Percentiles rank a stretch among this genome's conserved stretches.
phyloP scores from a whole-genome alignment of 2,113 vertebrate species.

The Acinonyx jubatus region DNA sequence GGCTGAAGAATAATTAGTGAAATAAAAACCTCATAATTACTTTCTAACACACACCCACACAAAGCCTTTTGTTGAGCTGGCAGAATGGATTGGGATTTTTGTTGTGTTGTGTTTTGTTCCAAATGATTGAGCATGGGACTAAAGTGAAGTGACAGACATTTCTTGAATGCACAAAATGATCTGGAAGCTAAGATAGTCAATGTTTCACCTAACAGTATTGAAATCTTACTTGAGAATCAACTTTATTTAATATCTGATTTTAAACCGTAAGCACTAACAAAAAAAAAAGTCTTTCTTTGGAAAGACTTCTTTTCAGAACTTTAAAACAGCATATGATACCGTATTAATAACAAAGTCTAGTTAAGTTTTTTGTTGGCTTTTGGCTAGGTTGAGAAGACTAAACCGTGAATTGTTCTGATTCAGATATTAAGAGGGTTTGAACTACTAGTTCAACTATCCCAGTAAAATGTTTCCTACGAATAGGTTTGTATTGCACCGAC shows the following conservation, averaged over 20 bases:
- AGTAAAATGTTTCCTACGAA: neutral
- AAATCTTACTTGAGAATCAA: conserved; percentile 61
- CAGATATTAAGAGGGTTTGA: neutral
- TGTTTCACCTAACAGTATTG: conserved; percentile 33
- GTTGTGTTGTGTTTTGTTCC: conserved; percentile 71
- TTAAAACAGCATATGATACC: neutral
- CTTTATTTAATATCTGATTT: neutral
- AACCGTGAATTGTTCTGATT: conserved; percentile 6
- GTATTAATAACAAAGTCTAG: neutral
- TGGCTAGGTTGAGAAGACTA: neutral
- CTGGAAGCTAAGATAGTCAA: conserved; percentile 36
- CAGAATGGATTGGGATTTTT: conserved; percentile 59
- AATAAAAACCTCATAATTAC: conserved; percentile 83
- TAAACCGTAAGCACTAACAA: conserved; percentile 16
- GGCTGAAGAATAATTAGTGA: conserved; percentile 84
- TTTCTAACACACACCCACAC: conserved; percentile 77
- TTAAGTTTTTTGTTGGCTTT: conserved; percentile 25
- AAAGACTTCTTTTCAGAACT: neutral
- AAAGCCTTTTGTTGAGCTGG: conserved; percentile 71
- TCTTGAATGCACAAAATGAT: conserved; percentile 57
- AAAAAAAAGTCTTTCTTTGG: neutral
- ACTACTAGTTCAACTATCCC: neutral
- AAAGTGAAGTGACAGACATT: conserved; percentile 65
- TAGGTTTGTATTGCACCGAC: neutral
- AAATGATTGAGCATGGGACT: conserved; percentile 69